These are phyloP conservation scores for Carlito syrichta DNA, from an alignment of 2,113 vertebrate species.

Conservation along the genomic window DNA sequence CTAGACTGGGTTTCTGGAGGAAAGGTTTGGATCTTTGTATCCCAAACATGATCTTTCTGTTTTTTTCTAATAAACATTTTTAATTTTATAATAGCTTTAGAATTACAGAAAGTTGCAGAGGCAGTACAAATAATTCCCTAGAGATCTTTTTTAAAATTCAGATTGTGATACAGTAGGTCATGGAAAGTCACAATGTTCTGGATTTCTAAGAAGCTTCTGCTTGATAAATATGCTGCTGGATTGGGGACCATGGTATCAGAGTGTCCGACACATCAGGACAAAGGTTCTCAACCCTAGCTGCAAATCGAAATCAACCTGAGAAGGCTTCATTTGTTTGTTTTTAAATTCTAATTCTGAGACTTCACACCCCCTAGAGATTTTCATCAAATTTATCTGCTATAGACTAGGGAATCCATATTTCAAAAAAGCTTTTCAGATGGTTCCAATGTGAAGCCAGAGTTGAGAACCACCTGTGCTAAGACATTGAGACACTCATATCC, in stretches of 20 bases:
- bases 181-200: not conserved
- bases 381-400: not conserved
- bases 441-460: not conserved
- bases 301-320: not conserved
- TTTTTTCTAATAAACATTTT: not conserved
- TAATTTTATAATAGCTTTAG: not conserved
- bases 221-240: not conserved
- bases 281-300: not conserved
- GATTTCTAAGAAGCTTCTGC: not conserved
- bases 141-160: not conserved
- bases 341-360: not conserved
- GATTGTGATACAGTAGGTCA: not conserved
- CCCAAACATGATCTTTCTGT: not conserved
- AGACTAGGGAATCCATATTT: not conserved
- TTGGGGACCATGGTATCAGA: not conserved
- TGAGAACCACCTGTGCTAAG: not conserved
- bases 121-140: not conserved
- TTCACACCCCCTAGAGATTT: not conserved
- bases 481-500: not conserved
- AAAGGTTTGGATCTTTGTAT: slow-evolving; percentile 37
- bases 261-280: not conserved
- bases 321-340: not conserved
- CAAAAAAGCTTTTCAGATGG: not conserved
- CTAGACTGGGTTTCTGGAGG: slow-evolving; percentile 7
- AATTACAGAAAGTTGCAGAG: slow-evolving; percentile 2